A percentile compares a stretch with the other conserved stretches of the same genome.
Evolutionary conservation across 2,888 invertebrate genomes (phyloP).

Genomic region (Octonoba sinensis): DNA sequence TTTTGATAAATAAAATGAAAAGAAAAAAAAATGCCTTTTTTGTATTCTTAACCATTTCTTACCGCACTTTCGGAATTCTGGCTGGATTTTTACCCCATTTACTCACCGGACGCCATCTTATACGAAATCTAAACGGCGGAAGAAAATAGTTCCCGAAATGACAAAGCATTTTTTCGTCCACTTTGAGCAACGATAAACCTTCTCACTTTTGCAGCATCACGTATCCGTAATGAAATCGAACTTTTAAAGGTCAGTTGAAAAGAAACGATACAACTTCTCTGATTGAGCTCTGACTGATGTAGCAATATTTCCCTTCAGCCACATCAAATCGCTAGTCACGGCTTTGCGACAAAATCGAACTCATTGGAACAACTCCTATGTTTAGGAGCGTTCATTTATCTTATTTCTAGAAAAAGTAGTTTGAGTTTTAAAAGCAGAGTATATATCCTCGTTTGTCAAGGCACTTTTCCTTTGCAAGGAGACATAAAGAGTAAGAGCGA

Average conservation of each 20-base stretch:
- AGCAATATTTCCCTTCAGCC: constrained; percentile 9
- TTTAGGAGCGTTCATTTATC: constrained; percentile 18
- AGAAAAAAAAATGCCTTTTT: background rate
- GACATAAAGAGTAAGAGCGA: no score
- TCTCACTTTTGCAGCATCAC: constrained; percentile 24
- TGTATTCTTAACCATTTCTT: constrained; percentile 5
- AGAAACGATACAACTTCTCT: constrained; percentile 20
- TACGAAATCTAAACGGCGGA: background rate
- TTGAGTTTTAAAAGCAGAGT: background rate
- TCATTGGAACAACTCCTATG: background rate
- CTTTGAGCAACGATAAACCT: background rate
- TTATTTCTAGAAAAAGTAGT: constrained; percentile 9
- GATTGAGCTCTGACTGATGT: constrained; percentile 42
- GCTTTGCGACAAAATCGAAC: constrained; percentile 13
- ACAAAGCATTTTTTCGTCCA: constrained; percentile 7
- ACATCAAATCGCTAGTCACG: constrained; percentile 27
- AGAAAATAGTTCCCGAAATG: constrained; percentile 20
- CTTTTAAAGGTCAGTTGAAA: constrained; percentile 26
- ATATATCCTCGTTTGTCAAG: no score
- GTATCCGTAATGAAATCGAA: constrained; percentile 49
- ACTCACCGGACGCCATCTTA: no score
- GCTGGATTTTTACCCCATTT: constrained; percentile 2
- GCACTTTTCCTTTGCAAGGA: no score
- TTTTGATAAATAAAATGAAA: background rate
- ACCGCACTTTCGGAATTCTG: constrained; percentile 8